Evolutionary conservation across 2,888 invertebrate species (phyloP).

Genomic region (Sphinx pinastri): DNA sequence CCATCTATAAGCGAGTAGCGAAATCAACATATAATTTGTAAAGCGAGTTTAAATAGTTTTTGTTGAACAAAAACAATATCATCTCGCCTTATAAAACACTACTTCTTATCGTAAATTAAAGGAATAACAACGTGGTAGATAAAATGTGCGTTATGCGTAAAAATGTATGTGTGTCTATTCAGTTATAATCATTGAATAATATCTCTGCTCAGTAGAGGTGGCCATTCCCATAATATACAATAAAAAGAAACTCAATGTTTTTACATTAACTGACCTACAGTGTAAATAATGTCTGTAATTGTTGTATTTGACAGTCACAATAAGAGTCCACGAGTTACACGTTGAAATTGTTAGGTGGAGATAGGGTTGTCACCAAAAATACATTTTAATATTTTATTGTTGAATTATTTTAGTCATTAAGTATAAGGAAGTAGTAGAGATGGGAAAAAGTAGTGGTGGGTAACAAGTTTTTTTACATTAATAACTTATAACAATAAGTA

Average conservation of each 20-base stretch:
- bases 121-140: too few species aligned
- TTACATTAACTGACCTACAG: not conserved
- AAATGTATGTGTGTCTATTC: not conserved
- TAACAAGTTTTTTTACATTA: too few species aligned
- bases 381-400: not conserved
- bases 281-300: slow-evolving; percentile 11
- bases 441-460: too few species aligned
- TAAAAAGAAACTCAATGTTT: not conserved
- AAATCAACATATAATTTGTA: not conserved
- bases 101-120: too few species aligned
- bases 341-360: not conserved
- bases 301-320: slow-evolving; percentile 8
- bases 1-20: slow-evolving; percentile 39
- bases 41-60: too few species aligned
- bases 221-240: not conserved
- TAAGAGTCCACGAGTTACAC: not conserved
- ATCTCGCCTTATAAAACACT: too few species aligned
- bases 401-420: not conserved
- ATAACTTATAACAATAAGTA: too few species aligned
- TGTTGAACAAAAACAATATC: too few species aligned
- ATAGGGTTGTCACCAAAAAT: not conserved
- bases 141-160: too few species aligned
- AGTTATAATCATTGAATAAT: too few species aligned
- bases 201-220: too few species aligned
- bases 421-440: not conserved